Base-by-base conservation (phyloP, 2,113 vertebrate genomes). In the Chaetorhynchus papuensis region DNA sequence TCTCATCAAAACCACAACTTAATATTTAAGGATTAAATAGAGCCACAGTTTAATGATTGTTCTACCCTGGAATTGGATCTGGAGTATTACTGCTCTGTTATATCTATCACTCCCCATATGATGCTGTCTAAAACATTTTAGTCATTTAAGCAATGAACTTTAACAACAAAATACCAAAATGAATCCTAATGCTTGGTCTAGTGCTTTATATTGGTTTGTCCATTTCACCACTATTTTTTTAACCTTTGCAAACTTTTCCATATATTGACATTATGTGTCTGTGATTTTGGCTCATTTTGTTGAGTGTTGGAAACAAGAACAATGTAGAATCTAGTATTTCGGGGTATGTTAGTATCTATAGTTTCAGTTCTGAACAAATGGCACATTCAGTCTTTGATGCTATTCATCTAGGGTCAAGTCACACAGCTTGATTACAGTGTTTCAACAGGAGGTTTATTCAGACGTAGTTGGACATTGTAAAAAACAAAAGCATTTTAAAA, bases 21-120 rank as follows among this genome's bases (percentile, higher is more conserved):
- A 68, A 77, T 94, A 94, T 91, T 97, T 90, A 77, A 85, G 85
- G 56, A 79, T 90, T 94, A 81, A 81, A 94, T 33, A 49, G 27
- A 77, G 15, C 9, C 85, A 39, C 27, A 74, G 19, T 89, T 95
- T 77, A 92, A 59, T 91, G 85, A 54, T 86, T 80, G 14, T 61
- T 96, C 28, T 83, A 35, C 8, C 13, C 27, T 82, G 27, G 54
- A 93, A 80, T 85, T 28, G 41, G 42, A 79, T 69, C 31, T 50
- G 28, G 11, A 66, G 19, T 63, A 83, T 75, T 63, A 56, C 19
- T 70, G 61, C 26, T 65, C 22, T 57, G 3, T 82, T 69, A 17
- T 23, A 54, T 64, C 19, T 60, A 24, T 71, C 60, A 75, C 21
- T 88, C 33, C 31, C 30, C 31, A 53, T 63, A 47, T 44, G 20